phyloP scores from a whole-genome alignment of 2,113 vertebrate species.

The Ochotona curzoniae region DNA sequence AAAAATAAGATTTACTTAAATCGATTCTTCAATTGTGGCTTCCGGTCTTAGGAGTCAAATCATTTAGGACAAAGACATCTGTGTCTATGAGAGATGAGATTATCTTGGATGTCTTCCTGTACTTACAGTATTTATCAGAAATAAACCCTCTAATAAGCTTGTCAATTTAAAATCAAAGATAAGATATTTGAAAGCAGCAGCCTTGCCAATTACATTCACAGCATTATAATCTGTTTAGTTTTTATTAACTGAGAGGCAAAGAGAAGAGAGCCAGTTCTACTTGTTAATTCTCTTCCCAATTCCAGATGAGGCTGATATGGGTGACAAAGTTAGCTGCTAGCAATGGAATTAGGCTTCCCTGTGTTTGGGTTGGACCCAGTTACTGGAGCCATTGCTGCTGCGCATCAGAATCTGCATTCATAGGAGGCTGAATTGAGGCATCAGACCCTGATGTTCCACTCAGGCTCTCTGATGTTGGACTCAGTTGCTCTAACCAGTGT shows the following conservation, averaged over 20 bases:
- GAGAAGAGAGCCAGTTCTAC: too few relatives aligned
- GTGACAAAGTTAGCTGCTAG: too few relatives aligned
- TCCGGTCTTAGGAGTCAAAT: slow-evolving; percentile 50
- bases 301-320: too few relatives aligned
- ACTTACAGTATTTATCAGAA: neutral
- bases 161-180: neutral
- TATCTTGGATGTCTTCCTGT: neutral
- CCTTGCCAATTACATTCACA: slow-evolving; percentile 3
- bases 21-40: neutral
- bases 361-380: too few relatives aligned
- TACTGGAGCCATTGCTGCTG: too few relatives aligned
- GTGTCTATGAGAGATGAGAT: neutral
- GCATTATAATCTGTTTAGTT: slow-evolving; percentile 27
- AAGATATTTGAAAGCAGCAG: slow-evolving; percentile 1
- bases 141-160: neutral
- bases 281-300: too few relatives aligned
- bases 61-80: slow-evolving; percentile 41
- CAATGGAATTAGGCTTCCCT: too few relatives aligned
- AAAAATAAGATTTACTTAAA: slow-evolving; percentile 45
- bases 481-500: too few relatives aligned
- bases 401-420: too few relatives aligned
- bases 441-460: too few relatives aligned
- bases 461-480: too few relatives aligned
- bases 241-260: neutral
- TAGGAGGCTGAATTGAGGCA: too few relatives aligned